Conservation (phyloP, 2,113 vertebrate species). For the Notothenia rossii region DNA sequence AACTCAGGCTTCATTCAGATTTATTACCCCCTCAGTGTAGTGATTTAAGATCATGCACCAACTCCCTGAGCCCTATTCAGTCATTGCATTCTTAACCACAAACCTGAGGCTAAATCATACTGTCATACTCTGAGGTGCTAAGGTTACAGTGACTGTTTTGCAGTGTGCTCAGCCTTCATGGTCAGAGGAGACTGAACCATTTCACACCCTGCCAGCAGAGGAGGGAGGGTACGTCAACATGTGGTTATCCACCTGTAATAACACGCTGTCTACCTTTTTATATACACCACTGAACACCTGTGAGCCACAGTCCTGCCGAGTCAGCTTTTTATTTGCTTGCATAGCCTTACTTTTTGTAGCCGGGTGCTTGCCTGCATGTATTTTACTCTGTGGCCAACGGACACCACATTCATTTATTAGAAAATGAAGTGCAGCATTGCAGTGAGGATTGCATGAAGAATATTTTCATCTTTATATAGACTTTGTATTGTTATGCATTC, state of each 20-base stretch:
- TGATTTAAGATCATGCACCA: slow-evolving; percentile 30
- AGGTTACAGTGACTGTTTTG: slow-evolving; percentile 44
- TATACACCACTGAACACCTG: slow-evolving; percentile 65
- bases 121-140: slow-evolving; percentile 23
- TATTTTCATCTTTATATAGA: slow-evolving; percentile 28
- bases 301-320: slow-evolving; percentile 30
- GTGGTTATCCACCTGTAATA: slow-evolving; percentile 71
- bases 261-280: slow-evolving; percentile 55
- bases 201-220: slow-evolving; percentile 64
- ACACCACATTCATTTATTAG: slow-evolving; percentile 44
- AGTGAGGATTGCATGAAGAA: background rate
- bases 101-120: slow-evolving; percentile 47
- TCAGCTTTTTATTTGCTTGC: slow-evolving; percentile 68
- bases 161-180: slow-evolving; percentile 42
- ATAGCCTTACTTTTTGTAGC: slow-evolving; percentile 36
- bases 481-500: slow-evolving; percentile 17
- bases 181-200: slow-evolving; percentile 47
- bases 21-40: slow-evolving; percentile 21
- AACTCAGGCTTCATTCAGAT: slow-evolving; percentile 18
- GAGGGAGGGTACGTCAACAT: slow-evolving; percentile 60
- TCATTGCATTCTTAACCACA: slow-evolving; percentile 30
- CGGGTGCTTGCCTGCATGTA: slow-evolving; percentile 1
- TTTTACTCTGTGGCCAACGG: slow-evolving; percentile 37
- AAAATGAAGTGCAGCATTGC: slow-evolving; percentile 18
- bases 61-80: slow-evolving; percentile 18